Evolutionary conservation across 2,797 vertebrate genomes (phyloP).

Genomic region (Sebastes aleutianus): DNA sequence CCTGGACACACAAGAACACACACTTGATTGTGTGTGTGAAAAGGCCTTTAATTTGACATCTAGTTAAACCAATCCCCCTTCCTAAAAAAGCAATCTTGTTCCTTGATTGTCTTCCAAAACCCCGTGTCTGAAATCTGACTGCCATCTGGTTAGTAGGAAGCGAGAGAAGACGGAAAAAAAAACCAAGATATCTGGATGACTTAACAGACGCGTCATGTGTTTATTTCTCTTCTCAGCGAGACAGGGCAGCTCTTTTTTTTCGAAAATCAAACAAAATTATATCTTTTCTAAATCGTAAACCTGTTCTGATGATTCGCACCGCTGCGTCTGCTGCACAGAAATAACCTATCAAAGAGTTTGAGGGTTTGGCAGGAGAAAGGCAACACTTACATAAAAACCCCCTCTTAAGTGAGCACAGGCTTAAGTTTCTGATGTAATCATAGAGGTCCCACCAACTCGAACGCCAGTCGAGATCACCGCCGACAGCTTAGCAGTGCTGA

Average conservation of each 20-base stretch:
- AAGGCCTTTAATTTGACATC: conserved; percentile 71
- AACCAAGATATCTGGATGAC: conserved; percentile 60
- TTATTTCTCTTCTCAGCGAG: conserved; percentile 48
- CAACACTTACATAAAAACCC: not conserved
- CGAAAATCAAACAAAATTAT: conserved; percentile 31
- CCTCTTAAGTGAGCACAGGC: conserved; percentile 20
- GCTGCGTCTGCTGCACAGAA: conserved; percentile 4
- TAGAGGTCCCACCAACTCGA: conserved; percentile 45
- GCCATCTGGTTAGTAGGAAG: conserved; percentile 77
- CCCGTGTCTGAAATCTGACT: conserved; percentile 75
- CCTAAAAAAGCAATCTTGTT: conserved; percentile 78
- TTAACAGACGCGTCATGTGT: conserved; percentile 61
- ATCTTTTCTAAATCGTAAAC: conserved; percentile 8
- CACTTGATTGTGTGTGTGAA: conserved; percentile 16
- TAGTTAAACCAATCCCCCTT: conserved; percentile 72
- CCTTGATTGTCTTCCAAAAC: conserved; percentile 79
- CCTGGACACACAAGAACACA: conserved; percentile 27
- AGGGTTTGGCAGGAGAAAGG: conserved; percentile 20
- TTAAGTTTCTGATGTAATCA: conserved; percentile 55
- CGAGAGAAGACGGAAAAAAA: conserved; percentile 10
- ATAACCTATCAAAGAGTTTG: conserved; percentile 13
- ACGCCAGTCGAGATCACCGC: conserved; percentile 52
- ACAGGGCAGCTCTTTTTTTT: not conserved
- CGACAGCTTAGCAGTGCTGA: conserved; percentile 67
- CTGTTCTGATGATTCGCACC: conserved; percentile 1